Evolutionary conservation across 2,113 vertebrate species (phyloP), one percentile per base, ranked within the genome.

Genomic region (Hippopotamus amphibius): DNA sequence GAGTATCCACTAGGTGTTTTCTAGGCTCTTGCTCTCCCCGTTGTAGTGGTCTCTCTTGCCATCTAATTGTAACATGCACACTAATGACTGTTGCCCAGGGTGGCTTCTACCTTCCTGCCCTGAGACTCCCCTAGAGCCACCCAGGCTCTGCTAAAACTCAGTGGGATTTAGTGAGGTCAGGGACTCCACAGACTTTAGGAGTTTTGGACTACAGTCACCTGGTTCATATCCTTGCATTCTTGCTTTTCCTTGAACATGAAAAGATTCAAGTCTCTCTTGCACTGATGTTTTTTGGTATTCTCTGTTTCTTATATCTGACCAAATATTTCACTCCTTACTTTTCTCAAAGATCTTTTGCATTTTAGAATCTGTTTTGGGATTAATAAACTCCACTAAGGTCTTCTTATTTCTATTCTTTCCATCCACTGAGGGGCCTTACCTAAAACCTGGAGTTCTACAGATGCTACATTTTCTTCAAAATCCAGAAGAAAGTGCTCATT

Each of bases 321-420:
- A 93, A 85, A 33, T 77, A 22, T 26, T 86, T 74, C 11, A 68
- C 15, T 37, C 22, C 6, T 57, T 13, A 33, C 5, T 55, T 76
- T 95, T 83, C 59, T 86, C 33, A 90, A 77, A 66, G 37, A n/a
- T 61, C 33, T 86, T 95, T 81, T 41, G 24, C 37, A 21, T 96
- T 82, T 92, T 48, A 74, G 66, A 71, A 80, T 0, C 24, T 43
- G 37, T 30, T 88, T 41, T 43, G 55, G 55, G 9, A 92, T 92
- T 48, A 26, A 22, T 26, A 19, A 46, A 33, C 14, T 46, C 61
- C 41, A 48, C 9, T 83, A 17, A 72, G 43, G 4, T 79, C 15
- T 72, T 87, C 74, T 90, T 28, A 4, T 94, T 90, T 53, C 8
- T 6, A 50, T 30, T 28, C 12, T 87, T 82, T 57, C 8, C 7